Evolutionary conservation across 2,888 invertebrate species (phyloP).

Genomic region (Heliconius erato): DNA sequence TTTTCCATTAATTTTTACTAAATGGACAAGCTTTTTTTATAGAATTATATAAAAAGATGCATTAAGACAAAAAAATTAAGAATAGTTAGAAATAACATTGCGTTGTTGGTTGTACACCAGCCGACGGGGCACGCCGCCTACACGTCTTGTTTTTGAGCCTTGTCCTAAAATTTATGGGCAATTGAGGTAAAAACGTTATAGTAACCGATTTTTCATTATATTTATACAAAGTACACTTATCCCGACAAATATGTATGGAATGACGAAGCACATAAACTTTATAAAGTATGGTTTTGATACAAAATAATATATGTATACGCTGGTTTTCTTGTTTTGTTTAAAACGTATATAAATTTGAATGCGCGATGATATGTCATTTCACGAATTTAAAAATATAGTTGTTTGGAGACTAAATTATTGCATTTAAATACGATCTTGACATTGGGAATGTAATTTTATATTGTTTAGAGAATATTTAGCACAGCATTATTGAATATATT

Average conservation of each 20-base stretch:
- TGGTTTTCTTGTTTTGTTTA: slow-evolving; percentile 1
- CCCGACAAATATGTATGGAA: slow-evolving; percentile 10
- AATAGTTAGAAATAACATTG: not conserved
- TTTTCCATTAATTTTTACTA: not conserved
- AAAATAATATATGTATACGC: not conserved
- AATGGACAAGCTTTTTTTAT: not conserved
- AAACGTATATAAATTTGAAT: not conserved
- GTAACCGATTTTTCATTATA: slow-evolving; percentile 46
- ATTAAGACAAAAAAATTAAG: not conserved
- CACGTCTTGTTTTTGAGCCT: slow-evolving; percentile 60
- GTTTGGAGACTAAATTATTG: not conserved
- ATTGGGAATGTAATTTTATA: not conserved
- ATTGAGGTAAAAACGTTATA: slow-evolving; percentile 48
- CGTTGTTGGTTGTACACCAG: slow-evolving; percentile 1
- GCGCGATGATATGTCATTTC: slow-evolving; percentile 4
- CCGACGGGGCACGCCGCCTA: slow-evolving; percentile 57
- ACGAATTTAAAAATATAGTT: slow-evolving; percentile 11
- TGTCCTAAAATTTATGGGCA: slow-evolving; percentile 55
- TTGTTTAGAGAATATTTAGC: not conserved
- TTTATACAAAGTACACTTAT: slow-evolving; percentile 39
- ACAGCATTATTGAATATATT: not conserved
- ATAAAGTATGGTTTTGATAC: slow-evolving; percentile 20
- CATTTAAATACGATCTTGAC: not conserved
- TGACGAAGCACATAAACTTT: slow-evolving; percentile 33
- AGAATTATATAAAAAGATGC: not conserved